Conservation (phyloP, 2,113 vertebrate species). For the Pterophyllum scalare region DNA sequence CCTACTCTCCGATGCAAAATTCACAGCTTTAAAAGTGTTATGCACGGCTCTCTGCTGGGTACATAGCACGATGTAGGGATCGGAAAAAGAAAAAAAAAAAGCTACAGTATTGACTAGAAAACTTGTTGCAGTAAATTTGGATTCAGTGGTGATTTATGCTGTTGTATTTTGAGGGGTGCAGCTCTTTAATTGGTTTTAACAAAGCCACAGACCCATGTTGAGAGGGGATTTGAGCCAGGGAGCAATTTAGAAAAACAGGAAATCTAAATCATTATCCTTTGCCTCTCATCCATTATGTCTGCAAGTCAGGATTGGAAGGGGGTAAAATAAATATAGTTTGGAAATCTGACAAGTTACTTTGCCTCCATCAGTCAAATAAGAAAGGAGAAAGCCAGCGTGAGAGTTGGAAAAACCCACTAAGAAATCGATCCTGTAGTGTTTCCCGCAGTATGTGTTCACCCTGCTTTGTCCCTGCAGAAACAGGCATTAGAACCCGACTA, state of each 20-base stretch:
- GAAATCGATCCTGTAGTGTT: conserved; percentile 71
- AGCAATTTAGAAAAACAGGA: conserved; percentile 62
- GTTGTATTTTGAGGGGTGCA: conserved; percentile 32
- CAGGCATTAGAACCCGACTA: conserved; percentile 63
- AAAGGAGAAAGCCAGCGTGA: conserved; percentile 62
- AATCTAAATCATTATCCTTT: conserved; percentile 64
- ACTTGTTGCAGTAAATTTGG: conserved; percentile 38
- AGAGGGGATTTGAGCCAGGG: conserved; percentile 30
- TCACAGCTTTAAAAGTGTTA: not conserved
- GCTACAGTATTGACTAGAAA: conserved; percentile 44
- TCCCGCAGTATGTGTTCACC: conserved; percentile 67
- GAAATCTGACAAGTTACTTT: conserved; percentile 65
- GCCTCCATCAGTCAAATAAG: conserved; percentile 53
- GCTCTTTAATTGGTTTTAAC: conserved; percentile 37
- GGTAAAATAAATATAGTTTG: conserved; percentile 60
- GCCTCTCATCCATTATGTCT: conserved; percentile 62
- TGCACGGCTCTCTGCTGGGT: not conserved
- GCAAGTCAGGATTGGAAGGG: conserved; percentile 54
- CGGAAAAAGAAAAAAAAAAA: too few relatives aligned
- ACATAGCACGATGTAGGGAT: conserved; percentile 1
- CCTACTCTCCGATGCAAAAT: conserved; percentile 8
- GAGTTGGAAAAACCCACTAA: conserved; percentile 43
- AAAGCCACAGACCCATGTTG: conserved; percentile 14
- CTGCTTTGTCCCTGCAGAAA: conserved; percentile 65
- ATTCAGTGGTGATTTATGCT: conserved; percentile 48